phyloP scores from a whole-genome alignment of 2,797 vertebrate species.

The Sardinella longiceps region DNA sequence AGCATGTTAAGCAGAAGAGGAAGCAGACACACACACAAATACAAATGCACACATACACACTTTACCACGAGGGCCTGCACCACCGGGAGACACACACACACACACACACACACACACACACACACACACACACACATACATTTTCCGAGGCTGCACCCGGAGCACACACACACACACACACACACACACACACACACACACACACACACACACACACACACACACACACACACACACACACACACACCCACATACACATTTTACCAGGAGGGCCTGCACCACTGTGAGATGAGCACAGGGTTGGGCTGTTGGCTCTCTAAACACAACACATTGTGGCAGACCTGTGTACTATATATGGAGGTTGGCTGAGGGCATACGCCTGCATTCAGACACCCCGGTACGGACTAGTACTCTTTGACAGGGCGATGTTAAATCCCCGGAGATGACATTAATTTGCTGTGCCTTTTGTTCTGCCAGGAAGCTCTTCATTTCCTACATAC shows the following conservation, averaged over 20 bases:
- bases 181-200: conserved; percentile 17
- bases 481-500: neutral
- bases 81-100: neutral
- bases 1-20: neutral
- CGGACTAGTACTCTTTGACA: neutral
- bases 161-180: no score
- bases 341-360: neutral
- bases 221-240: neutral
- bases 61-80: neutral
- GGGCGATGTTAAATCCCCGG: neutral
- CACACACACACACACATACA: neutral
- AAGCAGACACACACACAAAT: neutral
- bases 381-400: neutral
- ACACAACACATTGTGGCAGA: neutral
- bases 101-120: neutral
- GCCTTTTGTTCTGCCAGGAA: conserved; percentile 1
- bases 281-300: neutral
- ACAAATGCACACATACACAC: neutral
- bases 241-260: neutral
- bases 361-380: neutral
- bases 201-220: neutral
- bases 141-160: no score
- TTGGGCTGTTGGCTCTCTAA: neutral
- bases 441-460: neutral
- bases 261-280: neutral